Conservation (phyloP, 2,888 invertebrate genomes). For the Amphimallon solstitiale region DNA sequence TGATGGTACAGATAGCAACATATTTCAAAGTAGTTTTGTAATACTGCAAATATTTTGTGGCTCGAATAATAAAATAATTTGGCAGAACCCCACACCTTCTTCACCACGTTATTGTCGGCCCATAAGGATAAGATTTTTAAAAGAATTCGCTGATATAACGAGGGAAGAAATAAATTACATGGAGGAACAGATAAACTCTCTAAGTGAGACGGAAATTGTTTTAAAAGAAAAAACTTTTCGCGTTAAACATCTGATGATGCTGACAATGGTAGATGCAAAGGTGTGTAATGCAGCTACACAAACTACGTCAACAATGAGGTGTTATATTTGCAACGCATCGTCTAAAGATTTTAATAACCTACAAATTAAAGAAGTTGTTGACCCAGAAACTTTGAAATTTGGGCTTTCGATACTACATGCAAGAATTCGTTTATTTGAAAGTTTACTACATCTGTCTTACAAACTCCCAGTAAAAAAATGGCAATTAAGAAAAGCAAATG, state of each 20-base stretch:
- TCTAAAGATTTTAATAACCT: constrained; percentile 47
- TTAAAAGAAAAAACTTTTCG: neutral
- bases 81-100: neutral
- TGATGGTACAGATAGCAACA: constrained; percentile 10
- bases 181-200: constrained; percentile 29
- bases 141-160: constrained; percentile 49
- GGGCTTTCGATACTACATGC: constrained; percentile 54
- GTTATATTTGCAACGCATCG: constrained; percentile 49
- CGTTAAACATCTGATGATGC: too few relatives aligned
- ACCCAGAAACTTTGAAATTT: constrained; percentile 47
- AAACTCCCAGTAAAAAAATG: constrained; percentile 52
- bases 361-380: constrained; percentile 35
- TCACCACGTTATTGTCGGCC: constrained; percentile 42
- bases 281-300: constrained; percentile 49
- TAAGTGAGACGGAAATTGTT: constrained; percentile 25
- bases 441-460: constrained; percentile 53
- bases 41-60: neutral
- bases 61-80: neutral
- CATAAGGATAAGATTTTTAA: constrained; percentile 49
- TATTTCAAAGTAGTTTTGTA: constrained; percentile 29
- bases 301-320: constrained; percentile 47
- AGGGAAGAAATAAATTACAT: constrained; percentile 47
- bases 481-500: constrained; percentile 43
- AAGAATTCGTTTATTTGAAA: constrained; percentile 51
- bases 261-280: constrained; percentile 52